These are phyloP conservation scores for human DNA, from an alignment of 2,113 vertebrate genomes.

Conservation along the genomic window GRCh38 chr12:3419001-3419500, in stretches of 20 bases:
- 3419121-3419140: not conserved
- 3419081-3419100: conserved; percentile 39
- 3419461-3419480: no score
- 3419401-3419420: not conserved
- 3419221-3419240: no score
- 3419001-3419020: conserved; percentile 66
- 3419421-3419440: not conserved
- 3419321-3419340: not conserved
- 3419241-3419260: not conserved
- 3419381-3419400: not conserved
- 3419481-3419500: no score
- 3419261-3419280: not conserved
- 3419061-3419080: conserved; percentile 57
- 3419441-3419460: not conserved
- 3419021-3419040: conserved; percentile 71
- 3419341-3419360: fast-evolving
- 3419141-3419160: not conserved
- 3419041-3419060: not conserved
- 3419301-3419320: not conserved
- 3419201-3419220: not conserved
- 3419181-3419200: not conserved
- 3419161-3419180: not conserved
- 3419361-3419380: not conserved
- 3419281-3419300: fast-evolving
- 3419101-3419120: not conserved